Conservation (phyloP, 2,797 vertebrate species). For the Ctenochaetus hawaiiensis region DNA sequence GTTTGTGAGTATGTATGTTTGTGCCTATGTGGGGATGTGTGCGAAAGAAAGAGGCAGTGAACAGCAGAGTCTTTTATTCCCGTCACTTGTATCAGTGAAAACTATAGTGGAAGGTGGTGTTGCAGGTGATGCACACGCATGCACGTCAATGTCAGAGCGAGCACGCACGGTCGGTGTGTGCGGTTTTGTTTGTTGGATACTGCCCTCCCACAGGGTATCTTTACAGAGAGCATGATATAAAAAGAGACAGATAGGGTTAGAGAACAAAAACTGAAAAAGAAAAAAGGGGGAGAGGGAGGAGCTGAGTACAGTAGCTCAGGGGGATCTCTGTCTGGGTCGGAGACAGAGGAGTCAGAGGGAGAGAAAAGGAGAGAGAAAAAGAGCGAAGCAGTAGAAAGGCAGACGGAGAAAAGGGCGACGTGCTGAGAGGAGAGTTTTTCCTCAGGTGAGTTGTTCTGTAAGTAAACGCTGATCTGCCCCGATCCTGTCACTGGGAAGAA, state of each 20-base stretch:
- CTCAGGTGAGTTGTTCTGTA: conserved; percentile 83
- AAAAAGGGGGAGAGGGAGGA: conserved; percentile 70
- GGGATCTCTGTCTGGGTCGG: conserved; percentile 81
- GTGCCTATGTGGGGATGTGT: conserved; percentile 15
- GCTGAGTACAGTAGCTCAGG: conserved; percentile 71
- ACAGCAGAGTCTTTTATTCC: conserved; percentile 64
- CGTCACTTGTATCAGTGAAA: conserved; percentile 55
- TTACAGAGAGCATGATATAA: conserved; percentile 75
- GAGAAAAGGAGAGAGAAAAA: conserved; percentile 8
- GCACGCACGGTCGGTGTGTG: conserved; percentile 59
- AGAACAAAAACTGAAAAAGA: conserved; percentile 71
- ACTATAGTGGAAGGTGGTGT: conserved; percentile 53
- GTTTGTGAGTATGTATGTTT: conserved; percentile 25
- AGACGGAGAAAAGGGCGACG: conserved; percentile 63
- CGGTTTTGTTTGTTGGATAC: conserved; percentile 70
- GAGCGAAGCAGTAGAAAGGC: conserved; percentile 50
- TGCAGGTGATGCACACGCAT: conserved; percentile 46
- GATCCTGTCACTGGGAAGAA: conserved; percentile 72
- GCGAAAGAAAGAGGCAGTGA: conserved; percentile 28
- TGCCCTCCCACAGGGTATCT: conserved; percentile 79
- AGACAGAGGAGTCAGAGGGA: conserved; percentile 62
- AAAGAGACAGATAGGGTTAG: conserved; percentile 80
- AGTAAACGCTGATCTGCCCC: conserved; percentile 64
- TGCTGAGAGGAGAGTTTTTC: conserved; percentile 78
- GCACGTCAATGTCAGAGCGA: conserved; percentile 43